Evolutionary conservation across 2,797 vertebrate species (phyloP), one percentile per base, ranked within the genome.

Genomic region (Acanthis flammea): DNA sequence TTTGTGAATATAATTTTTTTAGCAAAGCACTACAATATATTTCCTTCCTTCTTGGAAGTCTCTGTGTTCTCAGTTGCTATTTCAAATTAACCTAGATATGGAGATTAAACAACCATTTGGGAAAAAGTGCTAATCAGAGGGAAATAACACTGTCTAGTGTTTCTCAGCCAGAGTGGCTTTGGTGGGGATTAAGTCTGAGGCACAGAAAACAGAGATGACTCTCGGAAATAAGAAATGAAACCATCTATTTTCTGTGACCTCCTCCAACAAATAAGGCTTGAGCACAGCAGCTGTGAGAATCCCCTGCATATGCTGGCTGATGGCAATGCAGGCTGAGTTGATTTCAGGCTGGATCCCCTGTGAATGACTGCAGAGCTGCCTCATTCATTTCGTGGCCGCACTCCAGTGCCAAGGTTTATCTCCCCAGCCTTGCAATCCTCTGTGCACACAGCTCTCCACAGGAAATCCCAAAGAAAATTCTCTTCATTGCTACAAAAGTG

Each of bases 81-180:
- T 95, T 94, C 81, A 95, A 96, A 95, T 92, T 80, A 95, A 91
- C 90, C 92, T 58, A 94, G 91, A 90, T 91, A 87, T 76, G 82
- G 65, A 95, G 86, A 94, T 94, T 92, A 92, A 94, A 92, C 42
- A 89, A 92, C 39, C 88, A 63, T 93, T 95, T 94, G 89, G 82
- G 89, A 17, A 57, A 86, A 95, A 86, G 65, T 68, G 89, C 62
- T 93, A 92, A 92, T 95, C 84, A 94, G 81, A 74, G 54, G 54
- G 84, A 92, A 92, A 92, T 83, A 89, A 89, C 85, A 74, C 16
- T 86, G 85, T 74, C 86, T 89, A 61, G 81, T 67, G 78, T 67
- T 92, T 86, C 62, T 73, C 75, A 85, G 92, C 86, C 94, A 89
- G 82, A 91, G 77, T 65, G 88, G 86, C 77, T 94, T 94, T 85